Evolutionary conservation across 2,113 vertebrate genomes (phyloP).

Genomic region (Corydoras maculifer): DNA sequence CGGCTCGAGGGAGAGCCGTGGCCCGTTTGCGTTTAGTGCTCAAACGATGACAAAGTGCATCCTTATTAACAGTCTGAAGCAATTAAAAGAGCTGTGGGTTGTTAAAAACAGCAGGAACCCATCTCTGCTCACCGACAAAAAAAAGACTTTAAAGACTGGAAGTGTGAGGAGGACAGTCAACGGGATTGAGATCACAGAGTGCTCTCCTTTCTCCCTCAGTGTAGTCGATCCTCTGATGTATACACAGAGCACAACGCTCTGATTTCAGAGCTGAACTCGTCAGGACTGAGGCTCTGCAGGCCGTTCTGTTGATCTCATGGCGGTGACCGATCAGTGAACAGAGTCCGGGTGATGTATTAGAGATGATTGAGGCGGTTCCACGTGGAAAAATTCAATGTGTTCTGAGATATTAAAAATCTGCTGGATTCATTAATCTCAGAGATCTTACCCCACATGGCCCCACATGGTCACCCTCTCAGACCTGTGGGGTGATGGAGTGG

Average conservation of each 20-base stretch:
- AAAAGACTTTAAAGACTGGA: too few species aligned
- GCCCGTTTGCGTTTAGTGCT: slow-evolving; percentile 51
- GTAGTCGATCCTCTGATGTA: too few species aligned
- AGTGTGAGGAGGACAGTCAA: too few species aligned
- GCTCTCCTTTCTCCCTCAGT: too few species aligned
- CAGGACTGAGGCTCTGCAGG: neutral
- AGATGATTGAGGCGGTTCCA: slow-evolving; percentile 24
- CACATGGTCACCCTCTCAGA: too few species aligned
- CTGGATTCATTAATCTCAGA: slow-evolving; percentile 19
- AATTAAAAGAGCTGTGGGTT: slow-evolving; percentile 49
- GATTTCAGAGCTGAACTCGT: neutral
- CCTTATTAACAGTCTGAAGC: slow-evolving; percentile 54
- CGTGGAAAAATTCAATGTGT: slow-evolving; percentile 6
- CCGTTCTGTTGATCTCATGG: neutral
- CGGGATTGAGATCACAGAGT: too few species aligned
- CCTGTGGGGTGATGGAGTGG: neutral
- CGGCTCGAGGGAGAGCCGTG: slow-evolving; percentile 42
- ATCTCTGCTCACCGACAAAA: neutral
- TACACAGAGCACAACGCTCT: too few species aligned
- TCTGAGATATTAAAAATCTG: slow-evolving; percentile 15
- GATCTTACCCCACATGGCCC: too few species aligned
- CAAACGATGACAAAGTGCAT: slow-evolving; percentile 47
- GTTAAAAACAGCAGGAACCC: slow-evolving; percentile 54
- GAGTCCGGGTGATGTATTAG: slow-evolving; percentile 22
- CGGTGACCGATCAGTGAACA: slow-evolving; percentile 5